Evolutionary conservation across 2,113 vertebrate species (phyloP), one percentile per base, ranked within the genome.

Genomic region (Pseudorectes ferrugineus): DNA sequence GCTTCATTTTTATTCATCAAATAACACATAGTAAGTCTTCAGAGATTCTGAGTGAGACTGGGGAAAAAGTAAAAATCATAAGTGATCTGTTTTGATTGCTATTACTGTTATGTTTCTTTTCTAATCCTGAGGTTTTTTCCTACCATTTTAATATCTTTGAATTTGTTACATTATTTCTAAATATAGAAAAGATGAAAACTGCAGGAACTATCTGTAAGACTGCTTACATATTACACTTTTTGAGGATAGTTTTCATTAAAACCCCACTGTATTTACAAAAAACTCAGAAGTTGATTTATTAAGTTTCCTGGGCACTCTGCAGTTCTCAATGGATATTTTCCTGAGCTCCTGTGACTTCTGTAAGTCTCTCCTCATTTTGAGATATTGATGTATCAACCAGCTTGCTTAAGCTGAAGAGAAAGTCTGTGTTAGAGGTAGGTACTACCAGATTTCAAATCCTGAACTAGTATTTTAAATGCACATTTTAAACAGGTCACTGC

Each of bases 71-170:
- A 21, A 77, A 77, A 73, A 51, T 73, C 29, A 17, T 51, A 31
- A 81, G 35, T 57, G 75, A 85, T 88, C 84, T 85, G 68, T 91
- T 97, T 97, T 89, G 68, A 40, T 79, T 89, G 61, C 49, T 95
- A 63, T 43, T 79, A 74, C 42, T 66, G 23, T 67, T 78, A 59
- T 51, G 14, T 95, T 97, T 97, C 83, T 83, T n/a, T 54, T 93
- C 81, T 88, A 62, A 77, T 68, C 17, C 12, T 70, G 36, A 66
- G 25, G 6, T 33, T 62, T 88, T 91, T 83, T 66, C 17, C 6
- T 24, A 58, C 22, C 29, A 12, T 74, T 89, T 74, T 83, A 93
- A 46, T 89, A 73, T 63, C 45, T 90, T 62, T 59, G 75, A 86
- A 57, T 84, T 80, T 51, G 43, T 74, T 36, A 55, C 33, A 51